phyloP scores from a whole-genome alignment of 2,888 invertebrate species.

The Morpho achilles region DNA sequence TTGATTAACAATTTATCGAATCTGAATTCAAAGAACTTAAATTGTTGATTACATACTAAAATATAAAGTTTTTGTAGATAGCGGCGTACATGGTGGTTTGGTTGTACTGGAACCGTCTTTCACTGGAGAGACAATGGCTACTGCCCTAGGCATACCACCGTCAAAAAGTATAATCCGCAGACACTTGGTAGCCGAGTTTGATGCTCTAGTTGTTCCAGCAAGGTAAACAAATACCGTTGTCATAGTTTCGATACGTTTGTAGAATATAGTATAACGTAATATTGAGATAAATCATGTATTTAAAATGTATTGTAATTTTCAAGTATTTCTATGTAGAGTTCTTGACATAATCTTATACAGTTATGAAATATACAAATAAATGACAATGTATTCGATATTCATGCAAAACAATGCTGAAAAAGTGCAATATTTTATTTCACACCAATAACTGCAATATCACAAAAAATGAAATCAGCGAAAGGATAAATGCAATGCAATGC shows the following conservation, averaged over 20 bases:
- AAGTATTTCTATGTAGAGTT: not conserved
- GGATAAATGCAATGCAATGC: slow-evolving; percentile 38
- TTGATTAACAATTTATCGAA: no score
- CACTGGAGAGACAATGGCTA: slow-evolving; percentile 96
- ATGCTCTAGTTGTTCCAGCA: slow-evolving; percentile 93
- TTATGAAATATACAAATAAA: slow-evolving; percentile 7
- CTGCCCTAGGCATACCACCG: slow-evolving; percentile 93
- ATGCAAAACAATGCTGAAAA: not conserved
- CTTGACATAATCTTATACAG: slow-evolving; percentile 1
- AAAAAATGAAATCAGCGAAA: slow-evolving; percentile 24
- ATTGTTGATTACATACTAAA: no score
- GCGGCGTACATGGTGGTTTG: slow-evolving; percentile 96
- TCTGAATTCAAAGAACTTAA: no score
- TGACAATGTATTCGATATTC: slow-evolving; percentile 20
- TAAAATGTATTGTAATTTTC: not conserved
- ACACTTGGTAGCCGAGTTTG: slow-evolving; percentile 94
- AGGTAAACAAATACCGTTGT: slow-evolving; percentile 79
- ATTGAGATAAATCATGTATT: slow-evolving; percentile 3
- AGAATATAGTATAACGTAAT: slow-evolving; percentile 1
- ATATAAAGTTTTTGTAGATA: slow-evolving; percentile 78
- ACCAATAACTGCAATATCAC: slow-evolving; percentile 14
- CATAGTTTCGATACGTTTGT: not conserved
- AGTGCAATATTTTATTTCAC: slow-evolving; percentile 13
- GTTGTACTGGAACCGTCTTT: slow-evolving; percentile 96
- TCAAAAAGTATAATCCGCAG: slow-evolving; percentile 95